Evolutionary conservation across 2,888 invertebrate genomes (phyloP), one percentile per base, ranked within the genome.

Genomic region (Melanostoma scalare): DNA sequence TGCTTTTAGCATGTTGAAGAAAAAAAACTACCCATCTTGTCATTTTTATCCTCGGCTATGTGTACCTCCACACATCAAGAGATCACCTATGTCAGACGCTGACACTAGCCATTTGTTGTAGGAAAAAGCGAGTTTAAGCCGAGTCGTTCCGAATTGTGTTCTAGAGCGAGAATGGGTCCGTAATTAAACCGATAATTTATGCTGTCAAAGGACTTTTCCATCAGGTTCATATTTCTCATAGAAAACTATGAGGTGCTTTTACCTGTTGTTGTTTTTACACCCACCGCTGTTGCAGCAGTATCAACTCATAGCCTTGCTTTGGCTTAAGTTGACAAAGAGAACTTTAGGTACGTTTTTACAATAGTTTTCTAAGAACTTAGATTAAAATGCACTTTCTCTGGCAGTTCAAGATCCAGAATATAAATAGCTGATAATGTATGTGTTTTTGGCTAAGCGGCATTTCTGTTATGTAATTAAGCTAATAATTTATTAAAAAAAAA

Each of bases 171-270:
- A 48, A 40, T 56, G 50, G 55, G 46, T 56, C 46, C 65, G 75
- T 84, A 79, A 79, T 84, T 79, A 84, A 84, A 84, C 74, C 65
- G 65, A 75, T 78, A 84, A 84, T 77, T 73, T 78, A 78, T 78
- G 65, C 78, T 78, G 78, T 78, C 78, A 78, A 71, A 78, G 72
- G 78, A 72, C 60, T 72, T 78, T 78, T 78, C 60, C 72, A 78
- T 78, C 78, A 72, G 58, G 52, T 55, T 63, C 76, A 65, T 58
- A 38, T 6, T 4, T 33, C 63, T 10, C 42, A 20, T 31, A 35
- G 10, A 65, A 46, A 55, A 60, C 55, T 60, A 52, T 35, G 46
- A 52, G 20, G 58, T 30, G 10, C 5, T 42, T 35, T 9, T 55
- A 77, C 76, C 76, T 77, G 69, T 77, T 71, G 69, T 68, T 20